Evolutionary conservation across 2,113 vertebrate species (phyloP), one percentile per base, ranked within the genome.

Genomic region (Coryphaenoides rupestris): DNA sequence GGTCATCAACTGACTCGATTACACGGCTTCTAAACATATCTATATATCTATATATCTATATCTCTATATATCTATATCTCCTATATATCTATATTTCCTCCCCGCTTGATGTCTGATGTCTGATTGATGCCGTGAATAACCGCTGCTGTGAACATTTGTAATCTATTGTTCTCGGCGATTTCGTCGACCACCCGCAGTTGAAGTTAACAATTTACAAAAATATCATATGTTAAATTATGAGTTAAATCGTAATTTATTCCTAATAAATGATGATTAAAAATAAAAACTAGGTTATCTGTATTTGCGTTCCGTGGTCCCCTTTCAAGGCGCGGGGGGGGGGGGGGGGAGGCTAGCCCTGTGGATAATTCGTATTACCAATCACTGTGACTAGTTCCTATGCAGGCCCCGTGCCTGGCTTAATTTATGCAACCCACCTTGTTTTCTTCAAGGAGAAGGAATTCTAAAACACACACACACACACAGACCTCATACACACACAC

Each of bases 401-500:
- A 85, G 82, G 69, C 71, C 67, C 60, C 49, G 76, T 76, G 69
- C 7, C 33, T 12, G 52, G n/a, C n/a, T 73, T 89, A 88, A 89
- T 90, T 79, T 90, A 90, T 89, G 78, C 81, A 77, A n/a, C n/a
- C n/a, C 69, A 81, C 76, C 82, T 89, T 89, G 87, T 90, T 90
- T 90, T 86, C 84, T 82, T 84, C 80, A 83, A 84, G 83, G 47
- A 4, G 47, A 50, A 87, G 83, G 77, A 54, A 65, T 76, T 88
- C 84, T 85, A 45, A 83, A 86, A 75, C 78, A 79, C 63, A 86
- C 82, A 66, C 56, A 80, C 76, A 89, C n/a, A n/a, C n/a, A n/a
- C n/a, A n/a, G n/a, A n/a, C n/a, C n/a, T n/a, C n/a, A n/a, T n/a
- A n/a, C n/a, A 75, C 78, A 79, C 63, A 86, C 82, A 75, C 78